Base-by-base conservation (phyloP, 1,140 invertebrate genomes). In the Chlorops oryzae region DNA sequence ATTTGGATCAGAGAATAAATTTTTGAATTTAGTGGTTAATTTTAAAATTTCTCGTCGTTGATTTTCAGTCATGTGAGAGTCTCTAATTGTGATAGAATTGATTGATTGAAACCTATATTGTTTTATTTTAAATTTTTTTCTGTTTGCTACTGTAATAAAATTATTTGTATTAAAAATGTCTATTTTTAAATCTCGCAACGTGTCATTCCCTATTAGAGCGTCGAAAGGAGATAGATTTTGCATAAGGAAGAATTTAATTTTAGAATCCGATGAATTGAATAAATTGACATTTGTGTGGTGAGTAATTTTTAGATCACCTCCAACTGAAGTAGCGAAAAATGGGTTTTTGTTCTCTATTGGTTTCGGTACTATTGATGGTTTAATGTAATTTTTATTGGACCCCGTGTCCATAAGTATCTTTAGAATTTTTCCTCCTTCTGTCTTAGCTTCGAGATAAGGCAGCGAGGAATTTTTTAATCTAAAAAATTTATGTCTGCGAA, bases 121-220 rank as follows among this genome's bases (percentile, higher is more conserved):
- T 10, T 50, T 58, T 7, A 34, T 37, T 25, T 23, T 52, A 22
- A 50, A 25, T 44, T 58, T 52, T 15, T 28, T 21, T 12, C 43
- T 34, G 22, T 48, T 39, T 39, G 15, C n/a, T 17, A 51, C 12
- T 18, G 24, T 18, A n/a, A 55, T 42, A 40, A 35, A 44, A 43
- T 52, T 51, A 45, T 59, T 24, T 20, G 40, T 50, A 7, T 15
- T 39, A 28, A 22, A 35, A 20, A 59, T 56, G 13, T 43, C 39
- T 20, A 52, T 50, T 9, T 15, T 46, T 22, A 59, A 9, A 34
- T 55, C 34, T 48, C 34, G 51, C n/a, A 54, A 20, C 4, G 23
- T 51, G 12, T 55, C 55, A 32, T 57, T 57, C 24, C 51, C 55
- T 7, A 57, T 32, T 18, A 57, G 50, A 12, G 21, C 51, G 24